Base-by-base conservation (phyloP, 1,140 invertebrate genomes). In the Notospermus geniculatus region DNA sequence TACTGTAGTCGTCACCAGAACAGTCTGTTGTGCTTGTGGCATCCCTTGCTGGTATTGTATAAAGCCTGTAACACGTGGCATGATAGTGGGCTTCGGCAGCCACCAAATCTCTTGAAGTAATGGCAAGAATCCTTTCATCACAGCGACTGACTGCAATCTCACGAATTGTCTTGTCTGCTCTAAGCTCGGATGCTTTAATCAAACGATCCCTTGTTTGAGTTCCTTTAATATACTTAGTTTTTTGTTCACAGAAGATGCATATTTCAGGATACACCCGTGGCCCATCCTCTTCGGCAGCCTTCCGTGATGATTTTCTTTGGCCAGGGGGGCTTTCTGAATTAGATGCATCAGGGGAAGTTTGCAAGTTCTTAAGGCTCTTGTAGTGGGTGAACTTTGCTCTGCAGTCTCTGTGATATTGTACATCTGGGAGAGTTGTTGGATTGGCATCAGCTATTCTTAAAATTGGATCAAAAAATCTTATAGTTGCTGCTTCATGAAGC, bases 41-140 rank as follows among this genome's bases (percentile, higher is more conserved):
- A 30, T 11, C 9, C 5, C 54, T 25, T n/a, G 9, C 28, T 55
- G 9, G 9, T 25, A 19, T n/a, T 55, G 28, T 9, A n/a, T n/a
- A 7, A 22, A 41, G 29, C 19, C 19, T 19, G 50, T 54, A 60
- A 36, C 58, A 60, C 25, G 59, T 25, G 27, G 39, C 23, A 55
- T 43, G 52, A 46, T 60, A 43, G 25, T 52, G 32, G 23, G 27
- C 56, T 54, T 54, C 56, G 0, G 56, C 62, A 39, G 45, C 62
- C 43, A 63, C 57, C 50, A 63, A 43, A 27, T 63, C 62, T 63
- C 62, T 59, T n/a, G 36, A n/a, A n/a, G 30, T 41, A 39, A 63
- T 19, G 15, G 43, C 57, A 52, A 63, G 43, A 17, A 63, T 63
- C 52, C 15, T 25, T 75, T 74, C 60, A 76, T 67, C 19, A 61